Conservation (phyloP, 2,797 vertebrate species). For the Fistularia commersonii region DNA sequence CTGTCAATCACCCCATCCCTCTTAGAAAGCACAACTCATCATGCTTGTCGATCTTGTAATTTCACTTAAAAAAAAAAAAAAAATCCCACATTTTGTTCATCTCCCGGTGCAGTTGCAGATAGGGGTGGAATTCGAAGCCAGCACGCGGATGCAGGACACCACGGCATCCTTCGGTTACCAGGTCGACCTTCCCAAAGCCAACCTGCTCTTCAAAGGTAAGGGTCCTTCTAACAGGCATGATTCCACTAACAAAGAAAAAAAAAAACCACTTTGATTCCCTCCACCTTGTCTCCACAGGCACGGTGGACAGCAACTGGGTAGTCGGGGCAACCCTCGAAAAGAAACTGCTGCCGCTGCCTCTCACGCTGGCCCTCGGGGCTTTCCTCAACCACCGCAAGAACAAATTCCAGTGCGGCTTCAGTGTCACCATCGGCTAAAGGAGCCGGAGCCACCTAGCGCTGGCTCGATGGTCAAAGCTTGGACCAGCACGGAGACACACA, state of each 20-base stretch:
- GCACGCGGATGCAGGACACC: conserved; percentile 86
- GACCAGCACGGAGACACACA: conserved; percentile 64
- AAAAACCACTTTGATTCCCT: not conserved
- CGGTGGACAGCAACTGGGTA: conserved; percentile 90
- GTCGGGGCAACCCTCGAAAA: conserved; percentile 90
- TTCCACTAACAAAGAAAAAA: not conserved
- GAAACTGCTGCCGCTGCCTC: conserved; percentile 86
- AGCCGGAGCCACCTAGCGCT: conserved; percentile 35
- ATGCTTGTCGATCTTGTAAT: too few species aligned
- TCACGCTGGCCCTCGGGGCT: conserved; percentile 87
- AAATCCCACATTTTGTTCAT: too few species aligned
- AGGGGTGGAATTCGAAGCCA: conserved; percentile 90
- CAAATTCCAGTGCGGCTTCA: conserved; percentile 94
- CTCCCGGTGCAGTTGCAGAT: conserved; percentile 79
- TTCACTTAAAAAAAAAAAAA: too few species aligned
- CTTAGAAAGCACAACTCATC: too few species aligned
- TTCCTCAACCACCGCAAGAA: conserved; percentile 92
- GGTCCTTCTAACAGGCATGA: not conserved
- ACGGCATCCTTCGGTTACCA: conserved; percentile 87
- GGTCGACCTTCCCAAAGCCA: conserved; percentile 88
- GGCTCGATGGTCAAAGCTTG: conserved; percentile 49
- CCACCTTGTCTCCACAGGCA: conserved; percentile 61
- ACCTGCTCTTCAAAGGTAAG: conserved; percentile 89
- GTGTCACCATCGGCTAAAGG: conserved; percentile 86
- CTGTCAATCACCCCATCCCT: too few species aligned